These are phyloP conservation scores for Scaptomyza pallida DNA, from an alignment of 1,140 invertebrate genomes.

Conservation along the genomic window DNA sequence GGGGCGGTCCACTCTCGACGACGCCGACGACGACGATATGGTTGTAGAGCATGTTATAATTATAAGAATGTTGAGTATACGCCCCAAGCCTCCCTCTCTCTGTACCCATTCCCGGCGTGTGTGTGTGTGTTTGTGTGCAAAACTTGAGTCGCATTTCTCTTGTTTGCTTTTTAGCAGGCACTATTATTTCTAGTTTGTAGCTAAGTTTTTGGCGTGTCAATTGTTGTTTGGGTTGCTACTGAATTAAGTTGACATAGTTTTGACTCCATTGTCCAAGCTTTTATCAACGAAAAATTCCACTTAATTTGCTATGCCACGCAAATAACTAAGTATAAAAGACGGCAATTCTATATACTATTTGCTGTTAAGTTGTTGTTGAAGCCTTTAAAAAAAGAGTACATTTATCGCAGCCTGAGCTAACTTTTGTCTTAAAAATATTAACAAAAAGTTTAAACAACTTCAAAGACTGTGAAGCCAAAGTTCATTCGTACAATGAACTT, in stretches of 20 bases:
- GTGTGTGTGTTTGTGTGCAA: slow-evolving; percentile 38
- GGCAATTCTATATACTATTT: too few species aligned
- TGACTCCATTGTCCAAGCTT: not conserved
- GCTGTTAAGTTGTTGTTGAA: too few species aligned
- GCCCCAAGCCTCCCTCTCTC: too few species aligned
- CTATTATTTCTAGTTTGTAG: slow-evolving; percentile 18
- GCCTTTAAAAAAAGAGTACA: too few species aligned
- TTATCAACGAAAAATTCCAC: not conserved
- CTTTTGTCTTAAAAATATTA: too few species aligned
- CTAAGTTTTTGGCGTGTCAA: slow-evolving; percentile 42
- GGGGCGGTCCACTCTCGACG: slow-evolving; percentile 18
- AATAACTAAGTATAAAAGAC: too few species aligned
- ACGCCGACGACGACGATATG: slow-evolving; percentile 41
- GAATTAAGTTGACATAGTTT: slow-evolving; percentile 30
- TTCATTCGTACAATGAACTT: slow-evolving; percentile 21
- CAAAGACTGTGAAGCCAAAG: not conserved
- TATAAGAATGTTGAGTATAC: slow-evolving; percentile 77
- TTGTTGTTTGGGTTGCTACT: slow-evolving; percentile 29
- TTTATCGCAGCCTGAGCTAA: too few species aligned
- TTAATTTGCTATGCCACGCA: too few species aligned
- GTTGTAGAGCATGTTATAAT: slow-evolving; percentile 77
- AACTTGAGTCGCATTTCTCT: slow-evolving; percentile 36
- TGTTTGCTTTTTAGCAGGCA: slow-evolving; percentile 10
- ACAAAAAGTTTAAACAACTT: too few species aligned
- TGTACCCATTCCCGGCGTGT: not conserved